Base-by-base conservation (phyloP, 2,888 invertebrate genomes). In the Lithophane semibrunnea region DNA sequence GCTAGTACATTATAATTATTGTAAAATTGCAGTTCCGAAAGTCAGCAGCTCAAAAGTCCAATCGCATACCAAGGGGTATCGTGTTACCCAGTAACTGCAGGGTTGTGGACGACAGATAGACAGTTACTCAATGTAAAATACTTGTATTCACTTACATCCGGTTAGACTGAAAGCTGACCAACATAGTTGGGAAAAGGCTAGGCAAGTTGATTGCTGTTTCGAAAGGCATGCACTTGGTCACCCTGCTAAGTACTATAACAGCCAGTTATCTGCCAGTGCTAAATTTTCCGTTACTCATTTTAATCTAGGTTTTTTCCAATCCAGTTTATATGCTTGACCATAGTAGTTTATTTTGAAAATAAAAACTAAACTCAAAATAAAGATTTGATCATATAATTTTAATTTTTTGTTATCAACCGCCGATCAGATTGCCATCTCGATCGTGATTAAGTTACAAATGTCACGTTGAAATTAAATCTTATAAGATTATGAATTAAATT, bases 371-470 rank as follows among this genome's bases (percentile, higher is more conserved):
- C 37, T 54, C 12, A 54, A 63, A 67, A 42, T 37, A 66, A 0
- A 64, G 42, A 42, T 49, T 44, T 9, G 24, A 44, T 24, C 44
- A 13, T 2, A 18, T 44, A 37, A 37, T 29, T 52, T 18, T 4
- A 4, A 4, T 54, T 54, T 63, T 52, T 37, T 24, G 12, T n/a
- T 18, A 12, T 24, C 16, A 21, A 65, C 16, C 49, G 7, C 29
- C 12, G 47, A 71, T 60, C 21, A 71, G 78, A 78, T 79, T 37
- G 5, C 24, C 44, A 78, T 78, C 71, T 54, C 10, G 44, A 60
- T 60, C 24, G 54, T 13, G 71, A 71, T 66, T 52, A 64, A 44
- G 52, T 71, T 54, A 21, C 24, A 69, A 58, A 69, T 52, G 52
- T 29, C 42, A 18, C 7, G 7, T 60, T 61, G 61, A 67, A 47